Conservation (phyloP, 2,797 vertebrate genomes). For the Lerista edwardsae region DNA sequence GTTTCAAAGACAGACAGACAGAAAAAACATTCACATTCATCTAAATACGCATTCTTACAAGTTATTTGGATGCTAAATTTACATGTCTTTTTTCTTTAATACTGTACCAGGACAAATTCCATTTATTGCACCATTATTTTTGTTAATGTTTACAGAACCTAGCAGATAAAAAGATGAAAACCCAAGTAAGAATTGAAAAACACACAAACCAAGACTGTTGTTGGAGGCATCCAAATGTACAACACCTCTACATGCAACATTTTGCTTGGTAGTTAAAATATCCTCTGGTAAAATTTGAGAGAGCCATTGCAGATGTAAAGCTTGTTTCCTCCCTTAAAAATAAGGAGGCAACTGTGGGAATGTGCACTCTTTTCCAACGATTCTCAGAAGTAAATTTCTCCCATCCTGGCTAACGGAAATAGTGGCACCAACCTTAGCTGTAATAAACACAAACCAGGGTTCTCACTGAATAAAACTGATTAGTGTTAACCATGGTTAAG, state of each 20-base stretch:
- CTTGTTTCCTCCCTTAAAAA: not conserved
- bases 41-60: constrained; percentile 6
- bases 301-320: no score
- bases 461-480: not conserved
- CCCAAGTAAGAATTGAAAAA: not conserved
- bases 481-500: not conserved
- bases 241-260: not conserved
- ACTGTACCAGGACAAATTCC: not conserved
- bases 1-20: not conserved
- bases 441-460: not conserved
- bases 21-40: no score
- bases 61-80: not conserved
- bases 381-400: not conserved
- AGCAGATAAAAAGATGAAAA: constrained; percentile 2
- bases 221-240: not conserved
- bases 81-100: not conserved
- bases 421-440: no score
- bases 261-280: not conserved
- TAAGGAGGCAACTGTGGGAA: not conserved
- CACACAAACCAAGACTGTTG: not conserved
- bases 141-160: constrained; percentile 17
- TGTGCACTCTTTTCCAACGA: no score
- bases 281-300: not conserved
- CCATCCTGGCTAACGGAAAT: not conserved
- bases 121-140: not conserved